Evolutionary conservation across 2,888 invertebrate species (phyloP), one percentile per base, ranked within the genome.

Genomic region (Blera fallax): DNA sequence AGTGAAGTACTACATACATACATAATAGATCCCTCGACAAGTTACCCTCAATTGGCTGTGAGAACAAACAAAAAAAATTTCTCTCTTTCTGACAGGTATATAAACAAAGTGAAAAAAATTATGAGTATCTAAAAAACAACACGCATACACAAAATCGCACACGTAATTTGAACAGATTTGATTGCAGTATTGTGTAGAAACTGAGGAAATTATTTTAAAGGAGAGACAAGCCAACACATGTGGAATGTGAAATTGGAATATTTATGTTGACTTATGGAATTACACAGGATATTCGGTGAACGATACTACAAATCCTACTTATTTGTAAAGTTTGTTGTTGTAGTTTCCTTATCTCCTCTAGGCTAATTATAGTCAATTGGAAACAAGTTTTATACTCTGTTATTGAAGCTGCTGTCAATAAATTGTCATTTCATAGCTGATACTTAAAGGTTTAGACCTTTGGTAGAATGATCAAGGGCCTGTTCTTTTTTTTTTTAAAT

Each of bases 201-300:
- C 48, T 56, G 34, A 54, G 18, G 29, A 64, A 10, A 10, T 52
- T 50, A n/a, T 67, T 43, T 1, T 8, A 16, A 67, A 58, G 18
- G 37, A 43, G 43, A 37, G 21, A n/a, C 11, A 58, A 37, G 6
- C 0, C 37, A 81, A 56, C 62, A 40, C 43, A 18, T 40, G 2
- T 5, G 18, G n/a, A 27, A 37, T n/a, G 21, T 0, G 54, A 74
- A 69, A 58, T 76, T 76, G 82, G 82, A 82, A 82, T 70, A 65
- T 70, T 34, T 7, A 76, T 43, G 43, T 21, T 11, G 64, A 7
- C 4, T 40, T 24, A 14, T 50, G 18, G 27, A 16, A 54, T 54
- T 54, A 32, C 14, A 29, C 11, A 37, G 34, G 34, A 11, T 37
- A 0, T n/a, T n/a, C n/a, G n/a, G n/a, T n/a, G n/a, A n/a, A n/a